Evolutionary conservation across 1,140 invertebrate genomes (phyloP).

Genomic region (Drosophila funebris): DNA sequence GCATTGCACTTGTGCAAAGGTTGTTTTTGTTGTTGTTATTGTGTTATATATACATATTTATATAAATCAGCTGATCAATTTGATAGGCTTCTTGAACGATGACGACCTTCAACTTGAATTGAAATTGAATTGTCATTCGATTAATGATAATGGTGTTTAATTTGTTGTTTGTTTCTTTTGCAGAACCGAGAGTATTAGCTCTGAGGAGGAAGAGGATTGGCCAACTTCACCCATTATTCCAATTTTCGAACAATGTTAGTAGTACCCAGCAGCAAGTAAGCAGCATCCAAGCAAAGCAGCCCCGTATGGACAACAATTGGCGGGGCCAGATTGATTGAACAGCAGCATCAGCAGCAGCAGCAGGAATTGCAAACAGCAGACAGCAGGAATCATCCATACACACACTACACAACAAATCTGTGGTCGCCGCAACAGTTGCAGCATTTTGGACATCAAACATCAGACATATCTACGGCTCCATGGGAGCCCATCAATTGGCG

Average conservation of each 20-base stretch:
- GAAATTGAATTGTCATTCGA: not conserved
- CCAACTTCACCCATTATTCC: slow-evolving; percentile 86
- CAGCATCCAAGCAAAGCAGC: slow-evolving; percentile 55
- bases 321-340: slow-evolving; percentile 40
- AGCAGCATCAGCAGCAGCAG: slow-evolving; percentile 57
- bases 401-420: slow-evolving; percentile 14
- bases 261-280: slow-evolving; percentile 63
- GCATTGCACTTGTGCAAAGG: slow-evolving; percentile 51
- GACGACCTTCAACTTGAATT: slow-evolving; percentile 59
- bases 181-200: slow-evolving; percentile 86
- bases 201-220: slow-evolving; percentile 86
- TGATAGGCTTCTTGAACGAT: slow-evolving; percentile 4
- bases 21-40: slow-evolving; percentile 8
- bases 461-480: slow-evolving; percentile 31
- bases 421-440: slow-evolving; percentile 13
- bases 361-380: slow-evolving; percentile 30
- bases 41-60: not conserved
- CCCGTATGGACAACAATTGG: slow-evolving; percentile 22
- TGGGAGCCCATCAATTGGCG: not conserved
- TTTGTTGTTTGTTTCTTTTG: slow-evolving; percentile 33
- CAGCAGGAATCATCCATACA: slow-evolving; percentile 29
- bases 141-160: slow-evolving; percentile 21
- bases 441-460: not conserved
- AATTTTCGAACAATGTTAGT: slow-evolving; percentile 84
- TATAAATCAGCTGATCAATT: slow-evolving; percentile 30